Conservation (phyloP, 2,888 invertebrate genomes). For the Hoplodrina blanda region DNA sequence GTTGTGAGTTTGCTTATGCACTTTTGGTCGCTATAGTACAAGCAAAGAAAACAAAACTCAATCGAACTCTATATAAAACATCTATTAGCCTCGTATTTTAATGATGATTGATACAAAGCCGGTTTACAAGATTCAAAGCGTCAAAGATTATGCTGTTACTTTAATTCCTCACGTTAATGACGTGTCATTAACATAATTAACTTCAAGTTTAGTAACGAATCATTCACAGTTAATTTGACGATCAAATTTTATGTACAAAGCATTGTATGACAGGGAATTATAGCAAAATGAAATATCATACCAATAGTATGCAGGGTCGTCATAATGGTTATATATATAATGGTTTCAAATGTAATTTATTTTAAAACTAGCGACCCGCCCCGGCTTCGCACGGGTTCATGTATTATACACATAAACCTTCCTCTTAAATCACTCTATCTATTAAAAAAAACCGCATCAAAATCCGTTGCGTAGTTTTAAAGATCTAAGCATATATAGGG, state of each 20-base stretch:
- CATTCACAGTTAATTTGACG: constrained; percentile 30
- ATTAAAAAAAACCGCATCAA: too few species aligned
- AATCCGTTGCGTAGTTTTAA: too few species aligned
- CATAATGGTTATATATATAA: too few species aligned
- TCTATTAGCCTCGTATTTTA: constrained; percentile 34
- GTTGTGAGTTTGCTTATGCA: too few species aligned
- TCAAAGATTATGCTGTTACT: constrained; percentile 55
- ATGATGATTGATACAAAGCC: constrained; percentile 49
- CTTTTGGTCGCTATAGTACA: not conserved
- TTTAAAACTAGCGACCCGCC: too few species aligned
- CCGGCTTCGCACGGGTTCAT: too few species aligned
- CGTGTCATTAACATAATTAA: constrained; percentile 66
- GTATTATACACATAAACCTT: too few species aligned
- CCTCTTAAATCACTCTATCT: too few species aligned
- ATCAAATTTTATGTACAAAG: constrained; percentile 5
- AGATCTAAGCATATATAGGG: too few species aligned
- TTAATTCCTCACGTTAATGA: constrained; percentile 62
- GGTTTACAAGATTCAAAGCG: constrained; percentile 50
- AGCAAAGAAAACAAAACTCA: not conserved
- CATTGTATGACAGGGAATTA: not conserved
- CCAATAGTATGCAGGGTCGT: too few species aligned
- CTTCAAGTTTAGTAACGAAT: constrained; percentile 47
- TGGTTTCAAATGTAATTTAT: too few species aligned
- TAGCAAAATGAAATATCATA: too few species aligned
- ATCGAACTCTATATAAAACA: constrained; percentile 7